Percentiles rank a stretch among this genome's conserved stretches.
Conservation (phyloP, 2,888 invertebrate genomes). For the Melikaiella ostensackeni region DNA sequence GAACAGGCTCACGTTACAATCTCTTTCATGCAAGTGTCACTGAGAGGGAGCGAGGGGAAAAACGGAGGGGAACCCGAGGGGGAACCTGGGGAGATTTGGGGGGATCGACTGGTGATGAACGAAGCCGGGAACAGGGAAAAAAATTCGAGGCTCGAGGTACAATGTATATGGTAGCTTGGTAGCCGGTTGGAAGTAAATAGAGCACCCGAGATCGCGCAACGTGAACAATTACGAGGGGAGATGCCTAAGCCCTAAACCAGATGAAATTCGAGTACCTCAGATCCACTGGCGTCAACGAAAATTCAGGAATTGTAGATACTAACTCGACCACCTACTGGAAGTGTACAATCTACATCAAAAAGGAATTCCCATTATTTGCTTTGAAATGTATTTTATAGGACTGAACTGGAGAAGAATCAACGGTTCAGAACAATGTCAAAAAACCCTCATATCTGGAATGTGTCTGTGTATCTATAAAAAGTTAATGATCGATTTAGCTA, state of each 20-base stretch:
- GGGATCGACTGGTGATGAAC: neutral
- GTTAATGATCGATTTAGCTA: no score
- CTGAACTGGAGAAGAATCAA: no score
- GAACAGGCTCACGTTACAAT: slow-evolving; percentile 34
- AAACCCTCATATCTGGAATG: no score
- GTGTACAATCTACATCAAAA: neutral
- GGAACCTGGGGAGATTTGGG: neutral
- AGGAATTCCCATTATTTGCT: neutral
- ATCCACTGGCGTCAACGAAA: slow-evolving; percentile 12
- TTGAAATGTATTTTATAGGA: no score
- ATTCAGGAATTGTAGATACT: slow-evolving; percentile 18
- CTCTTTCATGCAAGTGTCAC: slow-evolving; percentile 30
- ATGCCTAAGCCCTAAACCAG: slow-evolving; percentile 24
- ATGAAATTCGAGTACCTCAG: slow-evolving; percentile 33
- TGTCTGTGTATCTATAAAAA: no score
- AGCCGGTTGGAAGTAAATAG: slow-evolving; percentile 35
- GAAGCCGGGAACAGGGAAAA: slow-evolving; percentile 29
- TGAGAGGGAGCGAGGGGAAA: neutral
- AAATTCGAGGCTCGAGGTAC: slow-evolving; percentile 18
- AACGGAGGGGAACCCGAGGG: no score
- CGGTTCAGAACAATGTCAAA: no score
- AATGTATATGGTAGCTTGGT: slow-evolving; percentile 13
- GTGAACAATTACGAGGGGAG: slow-evolving; percentile 29
- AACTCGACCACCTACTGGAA: slow-evolving; percentile 28
- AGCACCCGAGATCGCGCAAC: slow-evolving; percentile 36